Evolutionary conservation across 2,888 invertebrate genomes (phyloP).

Genomic region (Thelaira solivaga): DNA sequence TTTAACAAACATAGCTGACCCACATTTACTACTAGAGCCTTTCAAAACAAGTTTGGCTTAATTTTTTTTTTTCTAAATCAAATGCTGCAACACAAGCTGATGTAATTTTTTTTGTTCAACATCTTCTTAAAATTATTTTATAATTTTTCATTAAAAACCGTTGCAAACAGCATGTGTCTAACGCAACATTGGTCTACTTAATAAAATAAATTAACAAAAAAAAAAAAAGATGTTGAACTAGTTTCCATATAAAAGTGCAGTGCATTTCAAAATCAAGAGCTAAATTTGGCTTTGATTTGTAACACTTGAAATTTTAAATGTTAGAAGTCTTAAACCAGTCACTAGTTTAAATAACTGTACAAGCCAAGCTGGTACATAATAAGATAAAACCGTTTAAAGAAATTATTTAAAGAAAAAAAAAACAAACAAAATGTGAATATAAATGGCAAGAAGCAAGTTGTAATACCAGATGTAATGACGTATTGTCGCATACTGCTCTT

Average conservation of each 20-base stretch:
- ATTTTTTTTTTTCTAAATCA: background rate
- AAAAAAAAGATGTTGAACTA: slow-evolving; percentile 12
- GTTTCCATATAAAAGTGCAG: background rate
- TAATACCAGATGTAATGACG: slow-evolving; percentile 27
- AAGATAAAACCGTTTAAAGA: background rate
- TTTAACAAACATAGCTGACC: background rate
- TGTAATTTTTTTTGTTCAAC: background rate
- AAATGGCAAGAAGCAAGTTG: slow-evolving; percentile 43
- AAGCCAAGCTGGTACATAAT: slow-evolving; percentile 7
- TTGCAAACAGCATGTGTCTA: slow-evolving; percentile 13
- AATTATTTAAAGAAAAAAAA: background rate
- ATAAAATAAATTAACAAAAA: too few relatives aligned
- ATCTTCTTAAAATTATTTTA: background rate
- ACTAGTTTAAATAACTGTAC: slow-evolving; percentile 57
- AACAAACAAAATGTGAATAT: slow-evolving; percentile 4
- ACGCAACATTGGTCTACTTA: slow-evolving; percentile 12
- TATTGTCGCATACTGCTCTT: background rate
- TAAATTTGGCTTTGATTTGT: slow-evolving; percentile 54
- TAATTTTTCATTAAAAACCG: slow-evolving; percentile 14
- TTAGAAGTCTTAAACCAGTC: slow-evolving; percentile 10
- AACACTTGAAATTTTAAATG: slow-evolving; percentile 31
- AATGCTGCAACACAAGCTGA: background rate
- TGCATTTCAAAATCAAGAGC: slow-evolving; percentile 48
- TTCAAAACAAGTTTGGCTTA: background rate
- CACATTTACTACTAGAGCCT: background rate